These are phyloP conservation scores for Orchesellides sinensis DNA, from an alignment of 2,888 invertebrate species.

Conservation along the genomic window DNA sequence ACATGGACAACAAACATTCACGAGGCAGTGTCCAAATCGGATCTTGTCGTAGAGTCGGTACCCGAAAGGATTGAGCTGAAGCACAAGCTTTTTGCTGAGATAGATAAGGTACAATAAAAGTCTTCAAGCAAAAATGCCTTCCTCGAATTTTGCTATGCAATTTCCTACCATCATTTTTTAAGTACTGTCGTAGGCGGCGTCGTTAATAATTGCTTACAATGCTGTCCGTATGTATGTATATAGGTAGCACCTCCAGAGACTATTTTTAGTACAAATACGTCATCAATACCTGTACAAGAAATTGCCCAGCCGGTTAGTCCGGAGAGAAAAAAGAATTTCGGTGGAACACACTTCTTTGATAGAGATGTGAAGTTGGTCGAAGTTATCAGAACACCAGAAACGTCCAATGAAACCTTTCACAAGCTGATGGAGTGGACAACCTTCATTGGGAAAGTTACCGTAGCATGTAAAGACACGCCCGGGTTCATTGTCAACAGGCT, in stretches of 20 bases:
- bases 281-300: slow-evolving; percentile 79
- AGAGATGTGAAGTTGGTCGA: slow-evolving; percentile 80
- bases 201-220: not conserved
- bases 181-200: not conserved
- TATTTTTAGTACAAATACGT: slow-evolving; percentile 80
- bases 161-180: not conserved
- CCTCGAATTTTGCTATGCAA: too few relatives aligned
- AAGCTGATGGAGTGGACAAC: slow-evolving; percentile 78
- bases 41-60: slow-evolving; percentile 80
- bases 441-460: slow-evolving; percentile 79
- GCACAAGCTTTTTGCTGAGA: slow-evolving; percentile 78
- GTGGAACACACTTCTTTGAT: slow-evolving; percentile 81
- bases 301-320: slow-evolving; percentile 78
- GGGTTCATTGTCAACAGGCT: slow-evolving; percentile 81
- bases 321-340: slow-evolving; percentile 78
- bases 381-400: slow-evolving; percentile 78
- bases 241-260: slow-evolving; percentile 76
- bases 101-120: slow-evolving; percentile 77
- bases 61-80: slow-evolving; percentile 80
- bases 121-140: too few relatives aligned
- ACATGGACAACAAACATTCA: slow-evolving; percentile 76
- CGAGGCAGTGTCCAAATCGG: slow-evolving; percentile 77
- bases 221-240: slow-evolving; percentile 59
- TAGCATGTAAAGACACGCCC: slow-evolving; percentile 80
- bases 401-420: slow-evolving; percentile 78